Conservation (phyloP, 2,113 vertebrate genomes). For the Tragelaphus scriptus region DNA sequence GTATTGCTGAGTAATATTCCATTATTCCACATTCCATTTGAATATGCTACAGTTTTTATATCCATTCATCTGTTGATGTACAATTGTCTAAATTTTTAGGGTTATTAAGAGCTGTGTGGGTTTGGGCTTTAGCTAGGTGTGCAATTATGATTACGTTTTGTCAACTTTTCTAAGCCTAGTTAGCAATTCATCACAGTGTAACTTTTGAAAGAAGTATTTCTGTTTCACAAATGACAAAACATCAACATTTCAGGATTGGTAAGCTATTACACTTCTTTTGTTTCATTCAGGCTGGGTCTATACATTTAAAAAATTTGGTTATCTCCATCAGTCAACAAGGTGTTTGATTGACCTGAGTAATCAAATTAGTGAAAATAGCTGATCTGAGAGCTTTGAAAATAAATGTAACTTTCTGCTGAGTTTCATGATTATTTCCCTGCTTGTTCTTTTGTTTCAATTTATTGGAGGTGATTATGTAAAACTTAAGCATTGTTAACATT, state of each 20-base stretch:
- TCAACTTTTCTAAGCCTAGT: not conserved
- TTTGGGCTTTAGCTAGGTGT: not conserved
- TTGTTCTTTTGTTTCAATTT: slow-evolving; percentile 10
- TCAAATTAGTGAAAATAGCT: not conserved
- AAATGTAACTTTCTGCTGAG: not conserved
- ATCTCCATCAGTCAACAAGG: not conserved
- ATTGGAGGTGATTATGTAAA: slow-evolving; percentile 10
- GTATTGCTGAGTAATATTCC: not conserved
- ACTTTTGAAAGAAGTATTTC: not conserved
- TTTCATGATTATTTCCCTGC: not conserved
- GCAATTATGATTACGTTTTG: not conserved
- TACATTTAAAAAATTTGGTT: not conserved
- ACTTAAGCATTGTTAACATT: not conserved
- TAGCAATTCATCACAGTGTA: not conserved
- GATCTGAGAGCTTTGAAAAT: not conserved
- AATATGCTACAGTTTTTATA: not conserved
- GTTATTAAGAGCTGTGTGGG: not conserved
- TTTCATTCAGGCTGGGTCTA: not conserved
- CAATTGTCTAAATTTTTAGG: not conserved
- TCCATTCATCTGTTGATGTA: not conserved
- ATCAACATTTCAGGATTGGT: not conserved
- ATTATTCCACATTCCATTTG: not conserved
- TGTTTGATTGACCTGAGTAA: not conserved
- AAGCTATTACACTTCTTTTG: not conserved
- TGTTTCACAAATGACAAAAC: not conserved